Conservation (phyloP, 1,140 invertebrate genomes). For the Brachionus rotundiformis region DNA sequence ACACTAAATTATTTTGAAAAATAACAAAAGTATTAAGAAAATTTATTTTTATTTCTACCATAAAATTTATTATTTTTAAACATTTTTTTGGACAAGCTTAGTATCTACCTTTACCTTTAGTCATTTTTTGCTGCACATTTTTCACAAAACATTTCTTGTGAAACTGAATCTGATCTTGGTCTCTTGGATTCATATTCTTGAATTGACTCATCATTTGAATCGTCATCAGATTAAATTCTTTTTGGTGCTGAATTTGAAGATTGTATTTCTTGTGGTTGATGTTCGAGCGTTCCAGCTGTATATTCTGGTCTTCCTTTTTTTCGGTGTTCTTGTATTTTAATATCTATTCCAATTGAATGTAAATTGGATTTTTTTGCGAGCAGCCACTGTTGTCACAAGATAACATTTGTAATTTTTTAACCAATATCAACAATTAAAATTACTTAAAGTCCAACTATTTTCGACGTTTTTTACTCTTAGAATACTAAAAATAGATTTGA, state of each 20-base stretch:
- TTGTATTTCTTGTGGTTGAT: conserved; percentile 3
- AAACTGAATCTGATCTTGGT: not conserved
- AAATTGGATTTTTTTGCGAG: not conserved
- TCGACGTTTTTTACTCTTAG: not conserved
- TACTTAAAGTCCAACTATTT: not conserved
- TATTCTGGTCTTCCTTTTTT: not conserved
- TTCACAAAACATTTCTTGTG: conserved; percentile 7
- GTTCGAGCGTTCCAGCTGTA: not conserved
- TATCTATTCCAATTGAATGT: not conserved
- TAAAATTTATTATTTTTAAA: no score
- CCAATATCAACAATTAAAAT: not conserved
- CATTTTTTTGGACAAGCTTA: not conserved
- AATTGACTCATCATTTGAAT: not conserved
- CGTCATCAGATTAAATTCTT: not conserved
- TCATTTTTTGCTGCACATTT: not conserved
- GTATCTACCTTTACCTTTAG: not conserved
- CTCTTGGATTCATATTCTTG: not conserved
- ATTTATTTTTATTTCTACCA: no score
- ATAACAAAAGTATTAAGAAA: no score
- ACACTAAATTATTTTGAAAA: no score
- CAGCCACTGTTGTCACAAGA: not conserved
- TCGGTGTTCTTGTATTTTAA: not conserved
- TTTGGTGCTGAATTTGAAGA: not conserved
- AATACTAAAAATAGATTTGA: not conserved
- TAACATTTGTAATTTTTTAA: conserved; percentile 20